Evolutionary conservation across 2,888 invertebrate genomes (phyloP).

Genomic region (Polyommatus icarus): DNA sequence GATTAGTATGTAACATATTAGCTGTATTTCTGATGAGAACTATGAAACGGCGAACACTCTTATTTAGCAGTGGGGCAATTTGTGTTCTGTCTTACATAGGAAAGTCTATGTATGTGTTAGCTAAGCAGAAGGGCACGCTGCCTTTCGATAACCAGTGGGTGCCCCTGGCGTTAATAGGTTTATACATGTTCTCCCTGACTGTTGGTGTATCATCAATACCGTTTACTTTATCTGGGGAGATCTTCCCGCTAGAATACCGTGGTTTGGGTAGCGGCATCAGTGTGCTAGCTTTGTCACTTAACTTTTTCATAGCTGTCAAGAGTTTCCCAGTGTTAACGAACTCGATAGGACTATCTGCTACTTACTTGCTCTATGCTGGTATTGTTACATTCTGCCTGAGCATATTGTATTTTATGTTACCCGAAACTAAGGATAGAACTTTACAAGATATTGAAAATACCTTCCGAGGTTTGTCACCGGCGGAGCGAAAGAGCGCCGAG

Average conservation of each 20-base stretch:
- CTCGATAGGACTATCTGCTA: conserved; percentile 75
- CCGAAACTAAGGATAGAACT: conserved; percentile 85
- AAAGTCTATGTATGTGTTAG: conserved; percentile 70
- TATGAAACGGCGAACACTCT: conserved; percentile 80
- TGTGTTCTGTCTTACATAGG: conserved; percentile 81
- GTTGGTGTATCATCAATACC: conserved; percentile 84
- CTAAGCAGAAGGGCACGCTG: conserved; percentile 54
- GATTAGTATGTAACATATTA: conserved; percentile 81
- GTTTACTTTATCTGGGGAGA: conserved; percentile 86
- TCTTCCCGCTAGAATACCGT: conserved; percentile 82
- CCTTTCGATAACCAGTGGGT: conserved; percentile 68
- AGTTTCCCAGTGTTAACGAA: conserved; percentile 80
- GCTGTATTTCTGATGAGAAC: conserved; percentile 82
- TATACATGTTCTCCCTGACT: conserved; percentile 80
- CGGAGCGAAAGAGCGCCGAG: conserved; percentile 52
- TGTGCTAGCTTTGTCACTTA: conserved; percentile 81
- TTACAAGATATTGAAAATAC: conserved; percentile 83
- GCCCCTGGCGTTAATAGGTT: conserved; percentile 71
- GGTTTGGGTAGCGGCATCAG: conserved; percentile 84
- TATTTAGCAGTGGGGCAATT: conserved; percentile 80
- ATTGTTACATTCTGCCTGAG: conserved; percentile 74
- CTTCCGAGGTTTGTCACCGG: conserved; percentile 59
- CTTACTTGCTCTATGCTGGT: conserved; percentile 82
- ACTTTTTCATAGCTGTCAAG: conserved; percentile 84
- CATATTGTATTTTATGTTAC: conserved; percentile 80